Conservation (phyloP, 2,113 vertebrate genomes). For the Microcebus griseorufus region DNA sequence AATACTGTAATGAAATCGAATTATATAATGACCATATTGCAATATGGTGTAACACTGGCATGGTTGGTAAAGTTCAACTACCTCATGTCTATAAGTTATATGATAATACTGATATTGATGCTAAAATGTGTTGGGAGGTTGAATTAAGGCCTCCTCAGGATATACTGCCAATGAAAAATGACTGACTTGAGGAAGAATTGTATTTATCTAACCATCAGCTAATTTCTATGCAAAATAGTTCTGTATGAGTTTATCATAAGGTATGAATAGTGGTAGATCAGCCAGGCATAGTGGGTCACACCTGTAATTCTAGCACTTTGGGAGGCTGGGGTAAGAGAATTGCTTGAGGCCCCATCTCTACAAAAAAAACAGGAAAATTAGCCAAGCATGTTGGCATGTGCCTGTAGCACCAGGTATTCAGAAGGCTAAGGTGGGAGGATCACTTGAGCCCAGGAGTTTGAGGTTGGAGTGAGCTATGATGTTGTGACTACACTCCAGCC, state of each 20-base stretch:
- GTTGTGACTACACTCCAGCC: no score
- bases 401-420: no score
- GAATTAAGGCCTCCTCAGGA: background rate
- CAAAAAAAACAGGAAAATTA: no score
- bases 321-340: no score
- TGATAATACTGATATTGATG: background rate
- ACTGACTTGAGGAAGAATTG: background rate
- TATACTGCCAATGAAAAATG: background rate
- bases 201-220: background rate
- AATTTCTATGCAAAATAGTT: background rate
- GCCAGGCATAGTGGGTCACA: no score
- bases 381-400: no score
- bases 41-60: background rate
- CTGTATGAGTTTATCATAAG: background rate
- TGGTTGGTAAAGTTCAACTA: background rate
- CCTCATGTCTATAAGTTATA: background rate
- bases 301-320: no score
- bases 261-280: background rate
- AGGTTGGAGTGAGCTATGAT: no score
- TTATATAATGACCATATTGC: background rate
- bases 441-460: no score
- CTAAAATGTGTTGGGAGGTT: background rate
- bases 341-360: no score
- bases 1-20: background rate
- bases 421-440: no score